Evolutionary conservation across 2,888 invertebrate species (phyloP).

Genomic region (Tortricodes alternella): DNA sequence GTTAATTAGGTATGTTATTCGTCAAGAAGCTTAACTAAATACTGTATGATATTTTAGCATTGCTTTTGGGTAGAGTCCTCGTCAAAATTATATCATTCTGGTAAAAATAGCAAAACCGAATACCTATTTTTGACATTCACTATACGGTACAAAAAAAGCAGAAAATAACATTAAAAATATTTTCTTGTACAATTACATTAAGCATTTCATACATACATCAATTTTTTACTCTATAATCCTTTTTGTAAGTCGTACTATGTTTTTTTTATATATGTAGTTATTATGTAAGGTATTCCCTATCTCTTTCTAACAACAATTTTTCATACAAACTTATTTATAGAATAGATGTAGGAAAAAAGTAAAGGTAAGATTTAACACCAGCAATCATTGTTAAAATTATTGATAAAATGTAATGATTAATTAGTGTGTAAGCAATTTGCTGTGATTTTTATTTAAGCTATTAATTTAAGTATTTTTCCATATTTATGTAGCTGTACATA

Average conservation of each 20-base stretch:
- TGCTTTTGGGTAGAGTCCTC: too few species aligned
- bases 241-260: conserved; percentile 3
- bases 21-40: too few species aligned
- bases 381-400: conserved; percentile 46
- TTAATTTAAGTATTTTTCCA: conserved; percentile 37
- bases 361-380: conserved; percentile 56
- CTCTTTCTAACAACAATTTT: conserved; percentile 57
- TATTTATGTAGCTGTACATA: conserved; percentile 41
- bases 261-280: conserved; percentile 24
- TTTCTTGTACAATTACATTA: background rate
- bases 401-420: conserved; percentile 25
- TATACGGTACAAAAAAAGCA: too few species aligned
- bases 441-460: conserved; percentile 64
- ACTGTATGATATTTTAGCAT: too few species aligned
- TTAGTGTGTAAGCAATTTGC: conserved; percentile 56
- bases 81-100: too few species aligned
- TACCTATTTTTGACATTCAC: too few species aligned
- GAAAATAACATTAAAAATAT: too few species aligned
- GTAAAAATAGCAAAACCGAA: too few species aligned
- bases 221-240: conserved; percentile 4
- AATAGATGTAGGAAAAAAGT: conserved; percentile 31
- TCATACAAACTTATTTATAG: conserved; percentile 32
- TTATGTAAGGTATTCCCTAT: conserved; percentile 39
- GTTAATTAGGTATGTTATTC: too few species aligned
- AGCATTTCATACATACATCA: background rate